Evolutionary conservation across 2,113 vertebrate genomes (phyloP).

Genomic region (Rhabdomys dilectus): DNA sequence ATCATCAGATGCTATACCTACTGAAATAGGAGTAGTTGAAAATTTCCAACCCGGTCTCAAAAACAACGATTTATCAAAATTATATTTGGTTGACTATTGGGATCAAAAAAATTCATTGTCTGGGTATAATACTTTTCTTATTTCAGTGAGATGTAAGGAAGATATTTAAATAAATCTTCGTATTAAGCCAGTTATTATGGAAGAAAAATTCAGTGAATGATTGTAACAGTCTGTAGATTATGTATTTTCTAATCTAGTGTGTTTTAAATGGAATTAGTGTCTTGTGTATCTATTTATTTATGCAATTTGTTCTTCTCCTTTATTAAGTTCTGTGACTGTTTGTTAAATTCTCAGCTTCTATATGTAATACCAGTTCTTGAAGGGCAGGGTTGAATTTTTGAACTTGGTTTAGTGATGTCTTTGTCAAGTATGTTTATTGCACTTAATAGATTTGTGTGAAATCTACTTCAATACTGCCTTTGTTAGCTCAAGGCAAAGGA

Average conservation of each 20-base stretch:
- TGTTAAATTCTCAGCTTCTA: neutral
- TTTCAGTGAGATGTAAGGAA: neutral
- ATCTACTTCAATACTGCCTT: neutral
- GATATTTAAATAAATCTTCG: neutral
- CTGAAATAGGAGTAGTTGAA: neutral
- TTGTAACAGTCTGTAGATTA: neutral
- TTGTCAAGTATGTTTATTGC: neutral
- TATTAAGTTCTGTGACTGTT: neutral
- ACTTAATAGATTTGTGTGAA: slow-evolving; percentile 15
- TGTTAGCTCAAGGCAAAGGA: neutral
- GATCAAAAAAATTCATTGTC: neutral
- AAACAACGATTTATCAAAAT: slow-evolving; percentile 39
- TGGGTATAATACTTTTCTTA: neutral
- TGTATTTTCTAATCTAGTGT: slow-evolving; percentile 6
- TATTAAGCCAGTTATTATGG: neutral
- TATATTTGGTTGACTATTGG: neutral
- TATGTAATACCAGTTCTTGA: neutral
- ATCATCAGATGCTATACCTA: neutral
- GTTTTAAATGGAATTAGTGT: neutral
- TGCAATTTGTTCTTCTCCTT: neutral
- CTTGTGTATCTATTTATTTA: neutral
- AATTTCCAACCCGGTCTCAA: neutral
- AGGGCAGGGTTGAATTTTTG: neutral
- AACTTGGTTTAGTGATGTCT: neutral
- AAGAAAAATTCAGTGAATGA: slow-evolving; percentile 14